Percentiles rank a stretch among this genome's conserved stretches.
phyloP scores from a whole-genome alignment of 2,797 vertebrate species.

The Mus spretus region DNA sequence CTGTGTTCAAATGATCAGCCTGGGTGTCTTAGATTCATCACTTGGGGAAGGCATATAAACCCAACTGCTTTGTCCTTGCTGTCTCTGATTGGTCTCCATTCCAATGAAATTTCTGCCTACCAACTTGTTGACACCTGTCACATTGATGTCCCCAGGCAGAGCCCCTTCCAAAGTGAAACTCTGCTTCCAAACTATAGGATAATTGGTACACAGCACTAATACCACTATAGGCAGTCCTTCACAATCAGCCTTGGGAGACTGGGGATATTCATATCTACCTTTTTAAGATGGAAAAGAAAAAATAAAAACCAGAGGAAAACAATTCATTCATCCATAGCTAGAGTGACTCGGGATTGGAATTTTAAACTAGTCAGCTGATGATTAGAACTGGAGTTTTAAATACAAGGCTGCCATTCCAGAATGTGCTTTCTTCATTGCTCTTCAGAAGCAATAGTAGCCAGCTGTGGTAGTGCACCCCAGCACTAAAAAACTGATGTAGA shows the following conservation, averaged over 20 bases:
- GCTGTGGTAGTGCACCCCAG: background rate
- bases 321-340: background rate
- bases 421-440: background rate
- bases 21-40: background rate
- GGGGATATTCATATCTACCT: background rate
- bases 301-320: conserved; percentile 5
- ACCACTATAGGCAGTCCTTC: background rate
- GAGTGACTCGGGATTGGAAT: background rate
- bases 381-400: conserved; percentile 8
- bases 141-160: background rate
- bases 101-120: background rate
- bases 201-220: background rate
- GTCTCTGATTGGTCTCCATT: background rate
- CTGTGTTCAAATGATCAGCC: background rate
- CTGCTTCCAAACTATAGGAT: background rate
- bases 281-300: background rate
- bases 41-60: background rate
- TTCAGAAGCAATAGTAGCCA: background rate
- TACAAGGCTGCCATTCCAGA: background rate
- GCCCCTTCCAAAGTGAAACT: background rate
- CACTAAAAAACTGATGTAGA: background rate
- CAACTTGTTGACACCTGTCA: background rate
- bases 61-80: background rate
- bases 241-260: background rate
- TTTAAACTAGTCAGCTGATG: background rate